A percentile compares a stretch with the other conserved stretches of the same genome.
Conservation (phyloP, 2,888 invertebrate species). For the Polydesmus complanatus region DNA sequence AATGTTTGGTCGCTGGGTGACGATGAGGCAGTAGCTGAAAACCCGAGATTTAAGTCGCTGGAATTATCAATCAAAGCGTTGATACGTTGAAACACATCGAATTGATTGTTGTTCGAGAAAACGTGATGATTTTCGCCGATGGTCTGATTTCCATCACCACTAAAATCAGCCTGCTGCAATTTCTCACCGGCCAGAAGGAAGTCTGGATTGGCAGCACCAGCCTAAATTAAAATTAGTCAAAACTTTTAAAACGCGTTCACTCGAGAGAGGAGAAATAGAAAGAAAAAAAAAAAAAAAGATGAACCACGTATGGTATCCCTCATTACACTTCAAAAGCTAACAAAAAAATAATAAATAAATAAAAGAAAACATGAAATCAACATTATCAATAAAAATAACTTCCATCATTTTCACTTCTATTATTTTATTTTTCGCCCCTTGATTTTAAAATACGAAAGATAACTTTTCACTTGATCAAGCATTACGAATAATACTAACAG, state of each 20-base stretch:
- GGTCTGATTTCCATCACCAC: conserved; percentile 14
- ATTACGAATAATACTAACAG: not conserved
- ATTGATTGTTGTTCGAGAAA: not conserved
- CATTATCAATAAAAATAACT: too few relatives aligned
- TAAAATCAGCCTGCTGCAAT: conserved; percentile 9
- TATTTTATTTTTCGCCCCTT: too few relatives aligned
- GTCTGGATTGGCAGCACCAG: conserved; percentile 11
- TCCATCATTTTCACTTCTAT: too few relatives aligned
- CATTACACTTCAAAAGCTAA: too few relatives aligned
- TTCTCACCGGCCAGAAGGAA: conserved; percentile 6
- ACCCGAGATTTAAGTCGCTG: conserved; percentile 27
- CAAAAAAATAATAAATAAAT: too few relatives aligned
- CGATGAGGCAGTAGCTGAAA: conserved; percentile 2
- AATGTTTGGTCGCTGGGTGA: not conserved
- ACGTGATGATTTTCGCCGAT: too few relatives aligned
- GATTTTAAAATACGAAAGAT: too few relatives aligned
- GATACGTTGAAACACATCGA: conserved; percentile 31
- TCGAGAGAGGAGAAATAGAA: too few relatives aligned
- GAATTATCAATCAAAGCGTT: conserved; percentile 34
- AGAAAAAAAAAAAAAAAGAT: too few relatives aligned
- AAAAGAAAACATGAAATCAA: too few relatives aligned
- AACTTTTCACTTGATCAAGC: not conserved
- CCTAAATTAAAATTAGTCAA: too few relatives aligned
- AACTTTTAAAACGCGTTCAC: not conserved
- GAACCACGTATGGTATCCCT: too few relatives aligned